Conservation (phyloP, 2,888 invertebrate species). For the Calameuta filiformis region DNA sequence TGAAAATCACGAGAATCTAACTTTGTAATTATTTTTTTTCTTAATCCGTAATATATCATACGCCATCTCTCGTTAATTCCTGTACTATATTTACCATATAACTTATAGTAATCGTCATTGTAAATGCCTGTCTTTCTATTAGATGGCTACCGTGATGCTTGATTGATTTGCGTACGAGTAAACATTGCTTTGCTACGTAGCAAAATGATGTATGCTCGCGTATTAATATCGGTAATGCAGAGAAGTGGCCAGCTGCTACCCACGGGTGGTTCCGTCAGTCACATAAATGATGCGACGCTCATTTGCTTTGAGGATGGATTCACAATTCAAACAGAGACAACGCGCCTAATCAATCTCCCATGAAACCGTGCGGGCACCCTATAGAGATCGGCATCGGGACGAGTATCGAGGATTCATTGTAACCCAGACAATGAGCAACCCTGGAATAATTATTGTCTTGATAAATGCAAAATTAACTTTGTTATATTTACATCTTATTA, state of each 20-base stretch:
- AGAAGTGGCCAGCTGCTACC: constrained; percentile 56
- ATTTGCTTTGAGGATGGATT: constrained; percentile 60
- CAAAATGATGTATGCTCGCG: constrained; percentile 54
- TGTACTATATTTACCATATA: neutral
- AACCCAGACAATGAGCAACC: neutral
- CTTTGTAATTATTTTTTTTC: neutral
- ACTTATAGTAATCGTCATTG: neutral
- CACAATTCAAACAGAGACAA: constrained; percentile 54
- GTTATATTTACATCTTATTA: neutral
- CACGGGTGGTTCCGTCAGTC: constrained; percentile 48
- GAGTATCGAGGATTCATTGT: neutral
- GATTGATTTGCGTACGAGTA: constrained; percentile 57
- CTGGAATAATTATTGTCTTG: neutral
- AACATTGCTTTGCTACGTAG: constrained; percentile 52
- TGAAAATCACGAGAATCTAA: neutral
- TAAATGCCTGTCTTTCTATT: neutral
- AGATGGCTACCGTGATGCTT: constrained; percentile 1
- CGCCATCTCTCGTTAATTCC: constrained; percentile 1
- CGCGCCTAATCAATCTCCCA: constrained; percentile 55
- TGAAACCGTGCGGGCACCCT: constrained; percentile 30
- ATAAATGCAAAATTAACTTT: neutral
- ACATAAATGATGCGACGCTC: constrained; percentile 55
- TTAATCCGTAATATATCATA: neutral
- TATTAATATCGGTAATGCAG: constrained; percentile 58
- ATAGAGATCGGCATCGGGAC: neutral